A percentile compares a stretch with the other conserved stretches of the same genome.
These are phyloP conservation scores for Formicarius rufipectus DNA, from an alignment of 2,113 vertebrate species.

Conservation along the genomic window DNA sequence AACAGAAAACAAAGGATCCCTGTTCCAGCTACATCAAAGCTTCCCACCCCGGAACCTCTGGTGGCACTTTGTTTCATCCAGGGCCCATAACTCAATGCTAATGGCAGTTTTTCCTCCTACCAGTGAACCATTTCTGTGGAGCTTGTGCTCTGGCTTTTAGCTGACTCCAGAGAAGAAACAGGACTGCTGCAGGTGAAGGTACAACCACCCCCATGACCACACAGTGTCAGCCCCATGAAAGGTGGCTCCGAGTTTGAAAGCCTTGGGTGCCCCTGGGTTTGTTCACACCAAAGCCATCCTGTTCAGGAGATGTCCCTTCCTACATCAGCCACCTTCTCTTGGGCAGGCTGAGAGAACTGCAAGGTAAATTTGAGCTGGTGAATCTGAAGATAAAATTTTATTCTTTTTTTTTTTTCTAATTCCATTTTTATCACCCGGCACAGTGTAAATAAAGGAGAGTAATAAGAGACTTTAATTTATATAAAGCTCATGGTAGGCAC, in stretches of 20 bases:
- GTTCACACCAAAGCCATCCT: accelerated
- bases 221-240: not conserved
- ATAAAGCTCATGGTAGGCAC: not conserved
- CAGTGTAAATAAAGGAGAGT: not conserved
- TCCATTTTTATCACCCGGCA: not conserved
- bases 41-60: not conserved
- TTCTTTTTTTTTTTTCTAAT: not conserved
- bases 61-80: constrained; percentile 32
- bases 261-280: not conserved
- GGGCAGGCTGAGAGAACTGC: not conserved
- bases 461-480: not conserved
- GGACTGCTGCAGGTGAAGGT: not conserved
- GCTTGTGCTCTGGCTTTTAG: not conserved
- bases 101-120: not conserved
- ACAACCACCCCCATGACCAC: not conserved
- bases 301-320: not conserved
- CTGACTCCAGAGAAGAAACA: not conserved
- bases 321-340: not conserved
- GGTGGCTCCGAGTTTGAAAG: not conserved
- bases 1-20: constrained; percentile 55
- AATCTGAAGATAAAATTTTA: not conserved
- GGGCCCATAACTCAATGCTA: not conserved
- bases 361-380: not conserved
- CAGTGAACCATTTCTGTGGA: not conserved
- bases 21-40: constrained; percentile 56